phyloP scores from a whole-genome alignment of 2,113 vertebrate species.

The Dipodomys stephensi region DNA sequence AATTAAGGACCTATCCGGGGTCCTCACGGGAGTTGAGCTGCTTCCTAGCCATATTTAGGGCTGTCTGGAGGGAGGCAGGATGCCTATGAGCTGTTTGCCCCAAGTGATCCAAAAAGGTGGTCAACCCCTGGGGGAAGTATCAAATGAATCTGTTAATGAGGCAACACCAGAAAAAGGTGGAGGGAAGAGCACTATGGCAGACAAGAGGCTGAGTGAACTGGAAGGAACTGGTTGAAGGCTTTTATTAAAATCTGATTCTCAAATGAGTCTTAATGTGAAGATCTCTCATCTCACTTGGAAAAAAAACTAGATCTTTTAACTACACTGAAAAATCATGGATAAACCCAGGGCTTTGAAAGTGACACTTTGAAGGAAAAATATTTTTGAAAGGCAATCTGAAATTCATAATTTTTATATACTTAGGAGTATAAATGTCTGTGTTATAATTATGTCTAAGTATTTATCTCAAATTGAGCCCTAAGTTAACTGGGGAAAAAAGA shows the following conservation, averaged over 20 bases:
- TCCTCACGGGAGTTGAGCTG: constrained; percentile 85
- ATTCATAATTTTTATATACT: neutral
- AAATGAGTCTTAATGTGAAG: constrained; percentile 64
- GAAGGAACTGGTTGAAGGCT: constrained; percentile 74
- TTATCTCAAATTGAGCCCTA: neutral
- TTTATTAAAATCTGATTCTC: constrained; percentile 75
- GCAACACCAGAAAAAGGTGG: constrained; percentile 53
- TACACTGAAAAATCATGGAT: neutral
- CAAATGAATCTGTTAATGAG: constrained; percentile 88
- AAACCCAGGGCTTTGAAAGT: neutral
- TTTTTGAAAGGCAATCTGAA: neutral
- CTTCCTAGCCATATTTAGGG: constrained; percentile 80
- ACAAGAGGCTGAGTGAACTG: constrained; percentile 75
- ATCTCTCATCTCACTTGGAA: constrained; percentile 55
- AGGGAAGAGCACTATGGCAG: constrained; percentile 49
- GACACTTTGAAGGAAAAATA: neutral
- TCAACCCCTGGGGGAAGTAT: constrained; percentile 88
- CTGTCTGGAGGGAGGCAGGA: constrained; percentile 84
- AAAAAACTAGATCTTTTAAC: constrained; percentile 69
- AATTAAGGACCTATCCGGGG: constrained; percentile 90
- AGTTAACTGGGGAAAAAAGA: neutral
- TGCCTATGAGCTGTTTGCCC: constrained; percentile 83
- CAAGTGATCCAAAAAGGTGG: constrained; percentile 3
- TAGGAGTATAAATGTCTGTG: neutral
- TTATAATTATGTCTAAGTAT: neutral